Evolutionary conservation across 2,888 invertebrate genomes (phyloP).

Genomic region (Poecilobothrus nobilitatus): DNA sequence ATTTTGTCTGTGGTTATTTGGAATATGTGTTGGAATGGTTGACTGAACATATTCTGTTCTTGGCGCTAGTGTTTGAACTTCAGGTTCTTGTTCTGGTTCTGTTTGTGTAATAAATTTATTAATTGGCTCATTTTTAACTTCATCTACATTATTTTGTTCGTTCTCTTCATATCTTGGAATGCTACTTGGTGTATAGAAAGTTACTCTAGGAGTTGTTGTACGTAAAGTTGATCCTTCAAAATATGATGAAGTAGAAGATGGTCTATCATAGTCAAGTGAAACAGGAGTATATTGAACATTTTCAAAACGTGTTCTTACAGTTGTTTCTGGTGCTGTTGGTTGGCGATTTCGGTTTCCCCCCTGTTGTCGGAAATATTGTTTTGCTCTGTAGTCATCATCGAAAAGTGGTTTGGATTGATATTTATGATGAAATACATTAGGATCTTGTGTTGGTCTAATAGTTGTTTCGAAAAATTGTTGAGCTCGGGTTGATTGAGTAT

Average conservation of each 20-base stretch:
- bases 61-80: not conserved
- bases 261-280: constrained; percentile 32
- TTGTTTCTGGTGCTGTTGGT: constrained; percentile 25
- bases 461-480: not conserved
- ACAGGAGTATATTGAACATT: constrained; percentile 37
- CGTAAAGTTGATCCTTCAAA: constrained; percentile 27
- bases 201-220: constrained; percentile 30
- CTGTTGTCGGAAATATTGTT: constrained; percentile 42
- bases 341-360: constrained; percentile 39
- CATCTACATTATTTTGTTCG: constrained; percentile 25
- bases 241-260: constrained; percentile 26
- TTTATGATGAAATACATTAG: constrained; percentile 24
- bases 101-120: not conserved
- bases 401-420: constrained; percentile 24
- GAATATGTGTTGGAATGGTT: constrained; percentile 21
- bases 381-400: constrained; percentile 40
- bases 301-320: constrained; percentile 30
- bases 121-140: constrained; percentile 19
- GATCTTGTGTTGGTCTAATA: constrained; percentile 22
- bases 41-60: constrained; percentile 10
- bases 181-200: constrained; percentile 33
- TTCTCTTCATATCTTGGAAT: constrained; percentile 32
- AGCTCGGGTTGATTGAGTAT: not conserved
- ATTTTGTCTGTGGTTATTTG: constrained; percentile 33
- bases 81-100: not conserved